These are phyloP conservation scores for Scleropages formosus DNA, from an alignment of 2,797 vertebrate genomes.

Conservation along the genomic window DNA sequence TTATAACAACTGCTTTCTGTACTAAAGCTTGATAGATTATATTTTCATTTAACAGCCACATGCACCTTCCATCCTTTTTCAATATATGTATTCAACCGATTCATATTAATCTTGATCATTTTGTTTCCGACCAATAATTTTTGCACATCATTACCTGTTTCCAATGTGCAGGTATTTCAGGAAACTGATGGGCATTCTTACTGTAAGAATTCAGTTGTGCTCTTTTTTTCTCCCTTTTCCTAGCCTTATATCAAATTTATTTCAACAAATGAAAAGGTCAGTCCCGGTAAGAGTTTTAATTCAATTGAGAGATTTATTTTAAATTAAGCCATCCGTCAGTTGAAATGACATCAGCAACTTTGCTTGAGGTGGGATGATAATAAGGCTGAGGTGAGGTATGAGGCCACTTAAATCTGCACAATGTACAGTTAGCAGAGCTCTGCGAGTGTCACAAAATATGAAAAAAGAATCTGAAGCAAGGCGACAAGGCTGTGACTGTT, in stretches of 20 bases:
- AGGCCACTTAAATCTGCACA: not conserved
- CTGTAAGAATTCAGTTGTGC: too few species aligned
- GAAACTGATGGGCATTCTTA: too few species aligned
- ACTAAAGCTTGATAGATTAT: conserved; percentile 9
- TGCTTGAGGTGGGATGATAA: conserved; percentile 1
- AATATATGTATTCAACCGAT: not conserved
- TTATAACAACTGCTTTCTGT: not conserved
- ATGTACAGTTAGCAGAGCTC: too few species aligned
- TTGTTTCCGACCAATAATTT: too few species aligned
- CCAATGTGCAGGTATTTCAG: too few species aligned
- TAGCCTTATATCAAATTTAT: too few species aligned
- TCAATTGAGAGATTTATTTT: conserved; percentile 4
- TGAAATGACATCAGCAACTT: not conserved
- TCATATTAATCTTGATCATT: too few species aligned
- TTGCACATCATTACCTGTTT: too few species aligned
- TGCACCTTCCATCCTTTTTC: not conserved
- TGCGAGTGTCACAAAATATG: too few species aligned
- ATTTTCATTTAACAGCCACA: not conserved
- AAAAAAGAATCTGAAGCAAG: too few species aligned
- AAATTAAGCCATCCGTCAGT: conserved; percentile 22
- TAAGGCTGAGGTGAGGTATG: not conserved
- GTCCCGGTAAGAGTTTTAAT: conserved; percentile 8
- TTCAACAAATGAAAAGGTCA: not conserved
- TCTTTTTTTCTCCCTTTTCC: too few species aligned
- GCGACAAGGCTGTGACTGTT: too few species aligned